phyloP scores from a whole-genome alignment of 2,113 vertebrate genomes.

The Seriola aureovittata region DNA sequence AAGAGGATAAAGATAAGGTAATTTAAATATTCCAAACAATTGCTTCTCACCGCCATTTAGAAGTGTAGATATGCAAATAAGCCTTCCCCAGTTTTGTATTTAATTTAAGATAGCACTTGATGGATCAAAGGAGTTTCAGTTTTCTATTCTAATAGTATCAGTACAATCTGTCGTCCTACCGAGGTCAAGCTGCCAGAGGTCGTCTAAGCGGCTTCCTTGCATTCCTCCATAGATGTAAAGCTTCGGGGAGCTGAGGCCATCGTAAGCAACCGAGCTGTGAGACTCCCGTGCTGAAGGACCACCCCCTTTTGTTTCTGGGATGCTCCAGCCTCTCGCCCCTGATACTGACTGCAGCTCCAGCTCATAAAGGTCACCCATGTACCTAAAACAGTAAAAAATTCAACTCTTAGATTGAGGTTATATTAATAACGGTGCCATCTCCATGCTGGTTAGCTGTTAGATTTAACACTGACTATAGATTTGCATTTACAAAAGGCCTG shows the following conservation, averaged over 20 bases:
- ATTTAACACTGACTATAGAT: not conserved
- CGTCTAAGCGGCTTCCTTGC: constrained; percentile 91
- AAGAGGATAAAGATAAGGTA: constrained; percentile 33
- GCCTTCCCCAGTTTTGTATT: not conserved
- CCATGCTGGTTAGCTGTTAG: not conserved
- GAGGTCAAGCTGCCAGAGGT: constrained; percentile 96
- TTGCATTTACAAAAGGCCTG: not conserved
- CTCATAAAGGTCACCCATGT: constrained; percentile 95
- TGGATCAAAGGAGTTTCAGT: not conserved
- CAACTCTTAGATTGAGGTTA: not conserved
- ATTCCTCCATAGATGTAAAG: constrained; percentile 97
- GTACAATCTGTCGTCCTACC: constrained; percentile 81
- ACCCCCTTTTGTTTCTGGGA: constrained; percentile 91
- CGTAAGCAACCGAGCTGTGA: constrained; percentile 90
- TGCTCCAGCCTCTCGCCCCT: constrained; percentile 93
- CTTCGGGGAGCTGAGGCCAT: constrained; percentile 88
- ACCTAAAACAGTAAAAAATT: constrained; percentile 78
- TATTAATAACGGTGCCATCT: too few relatives aligned
- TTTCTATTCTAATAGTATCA: not conserved
- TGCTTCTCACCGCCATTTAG: not conserved
- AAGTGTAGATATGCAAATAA: not conserved
- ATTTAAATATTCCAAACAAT: not conserved
- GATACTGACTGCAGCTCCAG: constrained; percentile 93
- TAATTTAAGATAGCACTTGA: not conserved
- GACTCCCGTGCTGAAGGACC: constrained; percentile 94